phyloP scores from a whole-genome alignment of 1,140 invertebrate genomes.

The Episyrphus balteatus region DNA sequence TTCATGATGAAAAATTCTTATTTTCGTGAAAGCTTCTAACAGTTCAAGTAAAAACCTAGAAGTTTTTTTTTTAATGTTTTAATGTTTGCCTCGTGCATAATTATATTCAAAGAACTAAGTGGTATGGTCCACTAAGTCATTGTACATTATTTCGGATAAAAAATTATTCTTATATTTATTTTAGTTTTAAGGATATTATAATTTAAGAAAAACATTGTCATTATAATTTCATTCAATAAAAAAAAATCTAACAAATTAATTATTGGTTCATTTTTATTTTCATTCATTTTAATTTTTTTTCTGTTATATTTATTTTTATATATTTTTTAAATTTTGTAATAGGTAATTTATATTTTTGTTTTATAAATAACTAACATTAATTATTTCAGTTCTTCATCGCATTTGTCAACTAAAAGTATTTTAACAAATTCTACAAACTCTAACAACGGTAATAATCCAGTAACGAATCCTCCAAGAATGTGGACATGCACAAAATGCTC shows the following conservation, averaged over 20 bases:
- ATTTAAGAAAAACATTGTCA: neutral
- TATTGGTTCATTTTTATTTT: neutral
- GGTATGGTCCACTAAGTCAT: too few species aligned
- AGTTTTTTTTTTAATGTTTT: too few species aligned
- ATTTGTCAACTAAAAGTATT: neutral
- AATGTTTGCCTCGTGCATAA: too few species aligned
- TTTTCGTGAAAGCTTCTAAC: too few species aligned
- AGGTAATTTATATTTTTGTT: neutral
- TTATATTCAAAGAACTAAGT: too few species aligned
- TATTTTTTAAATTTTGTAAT: neutral
- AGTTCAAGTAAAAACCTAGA: too few species aligned
- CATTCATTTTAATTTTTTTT: too few species aligned
- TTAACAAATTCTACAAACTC: constrained; percentile 7
- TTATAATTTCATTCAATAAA: neutral
- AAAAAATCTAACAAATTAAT: neutral
- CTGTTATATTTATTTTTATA: too few species aligned
- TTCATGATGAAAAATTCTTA: too few species aligned
- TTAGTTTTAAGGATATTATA: neutral
- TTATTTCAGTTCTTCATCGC: neutral
- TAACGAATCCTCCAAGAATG: constrained; percentile 44
- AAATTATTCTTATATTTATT: neutral
- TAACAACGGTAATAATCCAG: constrained; percentile 24
- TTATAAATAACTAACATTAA: neutral
- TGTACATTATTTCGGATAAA: neutral
- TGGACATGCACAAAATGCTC: constrained; percentile 81